Percentiles rank a stretch among this genome's conserved stretches.
phyloP scores from a whole-genome alignment of 2,888 invertebrate species.

The Unio pictorum region DNA sequence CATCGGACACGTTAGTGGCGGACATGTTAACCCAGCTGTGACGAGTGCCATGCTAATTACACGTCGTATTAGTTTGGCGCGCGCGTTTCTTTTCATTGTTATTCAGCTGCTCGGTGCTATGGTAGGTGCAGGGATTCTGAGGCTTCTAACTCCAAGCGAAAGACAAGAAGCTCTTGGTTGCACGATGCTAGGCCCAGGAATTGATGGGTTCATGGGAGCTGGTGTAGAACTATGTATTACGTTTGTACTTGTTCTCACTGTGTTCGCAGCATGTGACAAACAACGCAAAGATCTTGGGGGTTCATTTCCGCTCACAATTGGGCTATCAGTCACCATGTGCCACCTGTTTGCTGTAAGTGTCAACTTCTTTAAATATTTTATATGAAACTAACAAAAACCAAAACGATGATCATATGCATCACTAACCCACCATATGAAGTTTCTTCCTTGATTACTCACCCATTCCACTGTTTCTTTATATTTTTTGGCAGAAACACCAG shows the following conservation, averaged over 20 bases:
- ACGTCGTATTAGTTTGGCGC: conserved; percentile 84
- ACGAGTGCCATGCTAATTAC: conserved; percentile 79
- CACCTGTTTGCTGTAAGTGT: conserved; percentile 87
- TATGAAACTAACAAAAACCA: no score
- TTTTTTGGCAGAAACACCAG: no score
- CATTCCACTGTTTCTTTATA: no score
- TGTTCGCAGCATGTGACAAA: conserved; percentile 86
- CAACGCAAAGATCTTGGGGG: conserved; percentile 85
- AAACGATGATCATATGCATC: no score
- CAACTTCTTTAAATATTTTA: neutral
- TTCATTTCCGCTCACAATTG: conserved; percentile 86
- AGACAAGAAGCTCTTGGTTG: conserved; percentile 93
- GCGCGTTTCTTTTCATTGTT: conserved; percentile 86
- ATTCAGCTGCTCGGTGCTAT: conserved; percentile 95
- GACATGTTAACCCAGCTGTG: conserved; percentile 71
- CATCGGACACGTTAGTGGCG: conserved; percentile 88
- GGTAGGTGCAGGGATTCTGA: conserved; percentile 91
- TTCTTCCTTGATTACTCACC: no score
- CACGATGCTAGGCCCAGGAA: conserved; percentile 66
- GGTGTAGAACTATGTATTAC: conserved; percentile 89
- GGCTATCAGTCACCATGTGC: conserved; percentile 87
- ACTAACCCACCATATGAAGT: no score
- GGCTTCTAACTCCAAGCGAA: conserved; percentile 34
- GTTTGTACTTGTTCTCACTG: conserved; percentile 87
- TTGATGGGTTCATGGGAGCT: conserved; percentile 81